Evolutionary conservation across 1,140 invertebrate genomes (phyloP).

Genomic region (Phenacoccus solenopsis): DNA sequence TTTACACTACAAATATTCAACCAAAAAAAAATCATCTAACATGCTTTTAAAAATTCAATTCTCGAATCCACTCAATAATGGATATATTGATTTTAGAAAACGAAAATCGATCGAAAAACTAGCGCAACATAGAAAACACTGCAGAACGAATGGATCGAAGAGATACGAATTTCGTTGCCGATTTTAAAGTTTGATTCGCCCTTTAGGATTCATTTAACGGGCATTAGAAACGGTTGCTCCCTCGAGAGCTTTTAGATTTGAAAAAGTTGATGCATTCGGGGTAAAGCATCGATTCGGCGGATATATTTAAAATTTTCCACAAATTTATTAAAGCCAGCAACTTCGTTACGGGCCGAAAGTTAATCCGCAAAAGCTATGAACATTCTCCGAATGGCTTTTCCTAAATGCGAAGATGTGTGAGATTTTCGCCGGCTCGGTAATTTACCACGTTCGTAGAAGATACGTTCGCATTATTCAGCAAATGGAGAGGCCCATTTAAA

Average conservation of each 20-base stretch:
- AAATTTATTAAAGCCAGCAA: neutral
- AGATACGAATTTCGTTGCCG: neutral
- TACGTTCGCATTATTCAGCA: too few relatives aligned
- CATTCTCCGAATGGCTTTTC: neutral
- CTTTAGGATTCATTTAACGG: neutral
- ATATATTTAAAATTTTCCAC: neutral
- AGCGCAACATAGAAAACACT: too few relatives aligned
- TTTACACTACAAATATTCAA: too few relatives aligned
- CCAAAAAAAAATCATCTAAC: too few relatives aligned
- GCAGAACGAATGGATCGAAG: too few relatives aligned
- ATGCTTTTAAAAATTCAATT: too few relatives aligned
- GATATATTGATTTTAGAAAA: too few relatives aligned
- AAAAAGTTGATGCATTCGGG: conserved; percentile 1
- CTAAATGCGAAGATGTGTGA: neutral
- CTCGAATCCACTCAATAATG: too few relatives aligned
- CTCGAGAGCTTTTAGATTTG: neutral
- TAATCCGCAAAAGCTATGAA: conserved; percentile 1
- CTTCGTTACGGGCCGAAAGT: neutral
- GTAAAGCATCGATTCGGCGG: neutral
- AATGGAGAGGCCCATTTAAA: too few relatives aligned
- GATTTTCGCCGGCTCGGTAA: too few relatives aligned
- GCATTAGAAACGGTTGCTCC: neutral
- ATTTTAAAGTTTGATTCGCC: neutral
- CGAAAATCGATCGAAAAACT: too few relatives aligned
- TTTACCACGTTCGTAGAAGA: too few relatives aligned